phyloP scores from a whole-genome alignment of 2,888 invertebrate genomes.

The Brassicogethes aeneus region DNA sequence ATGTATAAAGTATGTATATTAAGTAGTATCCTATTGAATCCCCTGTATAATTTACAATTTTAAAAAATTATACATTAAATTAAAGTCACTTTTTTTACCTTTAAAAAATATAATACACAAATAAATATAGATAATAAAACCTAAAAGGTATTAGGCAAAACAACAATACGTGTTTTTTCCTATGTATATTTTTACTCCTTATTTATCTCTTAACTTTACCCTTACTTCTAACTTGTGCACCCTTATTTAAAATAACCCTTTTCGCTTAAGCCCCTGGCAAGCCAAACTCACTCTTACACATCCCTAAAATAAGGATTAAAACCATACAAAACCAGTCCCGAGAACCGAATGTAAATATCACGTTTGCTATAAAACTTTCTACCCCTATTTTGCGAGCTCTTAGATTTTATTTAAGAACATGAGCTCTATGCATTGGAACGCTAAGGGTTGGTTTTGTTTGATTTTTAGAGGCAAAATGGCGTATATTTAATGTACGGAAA shows the following conservation, averaged over 20 bases:
- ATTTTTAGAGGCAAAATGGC: conserved; percentile 37
- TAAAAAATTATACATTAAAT: too few relatives aligned
- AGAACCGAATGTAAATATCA: not conserved
- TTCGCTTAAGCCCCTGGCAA: conserved; percentile 18
- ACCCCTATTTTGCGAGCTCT: conserved; percentile 2
- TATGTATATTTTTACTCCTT: too few relatives aligned
- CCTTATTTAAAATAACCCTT: conserved; percentile 34
- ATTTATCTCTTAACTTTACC: conserved; percentile 32
- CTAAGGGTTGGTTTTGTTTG: conserved; percentile 33
- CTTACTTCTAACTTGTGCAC: conserved; percentile 33
- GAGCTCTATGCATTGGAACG: conserved; percentile 2
- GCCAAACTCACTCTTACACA: conserved; percentile 17
- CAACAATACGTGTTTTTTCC: too few relatives aligned
- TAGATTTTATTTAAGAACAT: conserved; percentile 1
- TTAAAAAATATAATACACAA: too few relatives aligned
- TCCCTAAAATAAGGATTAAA: conserved; percentile 8
- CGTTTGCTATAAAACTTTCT: conserved; percentile 1
- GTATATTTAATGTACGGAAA: conserved; percentile 40
- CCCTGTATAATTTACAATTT: too few relatives aligned
- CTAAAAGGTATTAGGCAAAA: too few relatives aligned
- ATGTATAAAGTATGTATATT: too few relatives aligned
- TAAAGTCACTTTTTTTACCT: too few relatives aligned
- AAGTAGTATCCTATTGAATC: too few relatives aligned
- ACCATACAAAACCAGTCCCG: not conserved
- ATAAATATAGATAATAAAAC: too few relatives aligned